phyloP scores from a whole-genome alignment of 1,140 invertebrate species.

The Drosophila equinoxialis region DNA sequence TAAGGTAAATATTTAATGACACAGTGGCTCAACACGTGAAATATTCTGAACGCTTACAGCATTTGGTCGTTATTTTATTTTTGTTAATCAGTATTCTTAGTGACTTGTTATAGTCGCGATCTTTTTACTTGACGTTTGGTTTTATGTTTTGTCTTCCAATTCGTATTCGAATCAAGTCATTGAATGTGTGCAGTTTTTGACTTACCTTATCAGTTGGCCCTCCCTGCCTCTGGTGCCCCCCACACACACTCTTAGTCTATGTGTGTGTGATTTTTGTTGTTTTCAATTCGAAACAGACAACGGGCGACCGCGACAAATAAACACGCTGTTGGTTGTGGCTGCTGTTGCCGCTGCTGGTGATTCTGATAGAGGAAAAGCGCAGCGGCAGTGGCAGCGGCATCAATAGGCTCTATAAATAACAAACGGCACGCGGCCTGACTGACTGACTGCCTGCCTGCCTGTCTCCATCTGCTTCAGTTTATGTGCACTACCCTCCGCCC shows the following conservation, averaged over 20 bases:
- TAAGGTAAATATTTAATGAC: background rate
- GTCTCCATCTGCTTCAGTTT: slow-evolving; percentile 31
- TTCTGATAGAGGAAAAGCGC: slow-evolving; percentile 47
- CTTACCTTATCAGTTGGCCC: slow-evolving; percentile 52
- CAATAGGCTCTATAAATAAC: slow-evolving; percentile 63
- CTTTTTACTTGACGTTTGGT: background rate
- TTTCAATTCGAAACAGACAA: slow-evolving; percentile 41
- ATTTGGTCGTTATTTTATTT: background rate
- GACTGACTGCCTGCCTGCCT: slow-evolving; percentile 3
- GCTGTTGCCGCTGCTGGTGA: slow-evolving; percentile 21
- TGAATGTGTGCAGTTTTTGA: slow-evolving; percentile 30
- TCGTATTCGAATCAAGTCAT: slow-evolving; percentile 8
- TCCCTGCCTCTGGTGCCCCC: slow-evolving; percentile 1
- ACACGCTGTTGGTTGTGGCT: slow-evolving; percentile 32
- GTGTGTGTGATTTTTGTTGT: slow-evolving; percentile 39
- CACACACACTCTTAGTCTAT: background rate
- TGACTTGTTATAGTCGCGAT: slow-evolving; percentile 8
- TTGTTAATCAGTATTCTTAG: background rate
- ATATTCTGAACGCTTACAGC: too few relatives aligned
- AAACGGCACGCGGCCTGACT: slow-evolving; percentile 65
- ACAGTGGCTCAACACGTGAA: background rate
- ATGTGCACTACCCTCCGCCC: slow-evolving; percentile 37
- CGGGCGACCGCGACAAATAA: slow-evolving; percentile 44
- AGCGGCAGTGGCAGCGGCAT: slow-evolving; percentile 30
- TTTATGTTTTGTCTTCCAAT: background rate